These are phyloP conservation scores for Eueremaeus valkanovi DNA, from an alignment of 2,888 invertebrate species.

Conservation along the genomic window DNA sequence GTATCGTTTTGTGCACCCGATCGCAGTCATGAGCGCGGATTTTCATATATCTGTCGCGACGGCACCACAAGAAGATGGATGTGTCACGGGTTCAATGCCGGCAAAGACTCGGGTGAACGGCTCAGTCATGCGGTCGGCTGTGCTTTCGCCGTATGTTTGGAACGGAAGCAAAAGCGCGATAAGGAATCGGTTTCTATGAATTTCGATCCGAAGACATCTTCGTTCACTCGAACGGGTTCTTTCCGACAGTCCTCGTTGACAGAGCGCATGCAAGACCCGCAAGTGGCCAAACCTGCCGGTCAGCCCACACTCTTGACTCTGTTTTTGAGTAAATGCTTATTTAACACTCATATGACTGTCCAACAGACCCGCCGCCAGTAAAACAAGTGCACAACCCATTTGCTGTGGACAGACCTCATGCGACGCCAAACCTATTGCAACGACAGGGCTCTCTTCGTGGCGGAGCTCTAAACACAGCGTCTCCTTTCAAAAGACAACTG, in stretches of 20 bases:
- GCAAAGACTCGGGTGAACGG: slow-evolving; percentile 93
- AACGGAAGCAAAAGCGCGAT: slow-evolving; percentile 94
- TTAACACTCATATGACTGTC: slow-evolving; percentile 42
- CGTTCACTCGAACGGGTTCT: slow-evolving; percentile 87
- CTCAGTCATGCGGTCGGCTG: slow-evolving; percentile 98
- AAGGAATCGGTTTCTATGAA: slow-evolving; percentile 88
- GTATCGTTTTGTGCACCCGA: slow-evolving; percentile 99
- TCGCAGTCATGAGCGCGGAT: slow-evolving; percentile 93
- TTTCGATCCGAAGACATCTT: slow-evolving; percentile 80
- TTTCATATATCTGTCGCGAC: slow-evolving; percentile 98
- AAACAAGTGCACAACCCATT: slow-evolving; percentile 72
- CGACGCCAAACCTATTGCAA: slow-evolving; percentile 87
- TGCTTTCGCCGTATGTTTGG: slow-evolving; percentile 96
- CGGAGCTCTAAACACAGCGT: slow-evolving; percentile 70
- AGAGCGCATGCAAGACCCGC: slow-evolving; percentile 67
- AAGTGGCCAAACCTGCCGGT: slow-evolving; percentile 57
- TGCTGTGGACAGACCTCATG: slow-evolving; percentile 92
- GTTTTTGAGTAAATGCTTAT: neutral
- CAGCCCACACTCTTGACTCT: too few relatives aligned
- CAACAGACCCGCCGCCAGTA: slow-evolving; percentile 56
- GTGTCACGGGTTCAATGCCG: slow-evolving; percentile 97
- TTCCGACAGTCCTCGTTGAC: slow-evolving; percentile 80
- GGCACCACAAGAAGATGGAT: slow-evolving; percentile 98
- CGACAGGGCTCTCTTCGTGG: slow-evolving; percentile 92
- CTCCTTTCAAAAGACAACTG: slow-evolving; percentile 92